phyloP scores from a whole-genome alignment of 2,113 vertebrate species.

The Callipepla squamata region DNA sequence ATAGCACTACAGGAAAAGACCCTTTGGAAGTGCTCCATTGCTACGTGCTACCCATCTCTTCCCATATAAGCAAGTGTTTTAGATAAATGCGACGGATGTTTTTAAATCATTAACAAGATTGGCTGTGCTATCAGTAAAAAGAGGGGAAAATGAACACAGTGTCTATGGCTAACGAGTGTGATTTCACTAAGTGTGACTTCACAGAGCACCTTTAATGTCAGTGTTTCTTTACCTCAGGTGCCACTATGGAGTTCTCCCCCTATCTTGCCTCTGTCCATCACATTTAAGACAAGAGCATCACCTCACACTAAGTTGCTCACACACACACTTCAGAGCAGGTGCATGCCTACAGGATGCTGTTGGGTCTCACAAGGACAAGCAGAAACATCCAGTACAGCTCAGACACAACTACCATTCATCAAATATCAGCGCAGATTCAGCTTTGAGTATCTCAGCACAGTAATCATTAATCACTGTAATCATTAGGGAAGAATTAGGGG shows the following conservation, averaged over 20 bases:
- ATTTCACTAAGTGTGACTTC: not conserved
- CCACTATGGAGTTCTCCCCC: not conserved
- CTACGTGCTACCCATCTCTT: not conserved
- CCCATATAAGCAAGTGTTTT: not conserved
- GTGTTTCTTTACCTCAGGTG: not conserved
- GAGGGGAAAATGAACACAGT: rapidly evolving
- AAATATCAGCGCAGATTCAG: not conserved
- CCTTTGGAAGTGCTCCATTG: not conserved
- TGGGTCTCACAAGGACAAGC: not conserved
- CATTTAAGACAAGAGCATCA: not conserved
- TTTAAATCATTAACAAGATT: not conserved
- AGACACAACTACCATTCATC: not conserved
- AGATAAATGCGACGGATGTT: not conserved
- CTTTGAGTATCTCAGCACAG: not conserved
- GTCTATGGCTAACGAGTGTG: not conserved
- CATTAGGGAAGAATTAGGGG: not conserved
- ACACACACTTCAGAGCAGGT: not conserved
- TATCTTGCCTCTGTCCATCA: not conserved
- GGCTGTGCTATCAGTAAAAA: not conserved
- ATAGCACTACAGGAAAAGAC: not conserved
- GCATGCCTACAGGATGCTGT: not conserved
- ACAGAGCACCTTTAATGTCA: not conserved
- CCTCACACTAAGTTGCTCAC: not conserved
- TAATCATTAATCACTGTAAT: not conserved
- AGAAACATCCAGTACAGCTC: rapidly evolving